Evolutionary conservation across 2,888 invertebrate genomes (phyloP), one percentile per base, ranked within the genome.

Genomic region (Nipponacmea schrenckii): DNA sequence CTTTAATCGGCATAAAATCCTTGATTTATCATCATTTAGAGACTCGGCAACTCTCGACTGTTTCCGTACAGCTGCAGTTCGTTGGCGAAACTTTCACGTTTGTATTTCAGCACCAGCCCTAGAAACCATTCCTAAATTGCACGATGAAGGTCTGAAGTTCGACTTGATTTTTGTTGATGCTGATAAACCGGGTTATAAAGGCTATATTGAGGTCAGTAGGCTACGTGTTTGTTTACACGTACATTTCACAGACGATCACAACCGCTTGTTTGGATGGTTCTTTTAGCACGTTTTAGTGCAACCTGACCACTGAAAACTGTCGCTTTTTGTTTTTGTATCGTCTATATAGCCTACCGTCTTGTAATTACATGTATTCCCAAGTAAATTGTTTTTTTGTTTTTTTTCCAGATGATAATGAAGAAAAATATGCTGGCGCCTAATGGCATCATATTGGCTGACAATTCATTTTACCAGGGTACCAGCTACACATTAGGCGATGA

Each of bases 121-220:
- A 15, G 75, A 77, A 12, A 73, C 74, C 0, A 63, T 80, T 17
- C 27, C 68, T 10, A 65, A 70, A 64, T 67, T 80, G 1, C 74
- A 68, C 2, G 66, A 77, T 7, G 71, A 76, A 39, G 68, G 72
- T 15, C 63, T 67, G 15, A 26, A 68, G n/a, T 78, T 74, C 69
- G 78, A 80, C 44, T n/a, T 80, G 7, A 65, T 78, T 45, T 80
- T 80, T 67, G 71, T 80, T 15, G 80, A 80, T 66, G 78, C 78
- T 8, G 71, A 80, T 63, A 78, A 80, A 74, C 69, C 68, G 4
- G 75, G 73, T 17, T 77, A 80, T 65, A 20, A 66, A 5, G 73
- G 67, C 0, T 78, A 80, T 45, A 75, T 73, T 63, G 74, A 77
- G 71, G 80, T 78, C 68, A 64, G 56, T 67, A 56, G 7, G 3